A percentile compares a stretch with the other conserved stretches of the same genome.
Conservation (phyloP, 2,797 vertebrate species). For the Macrochelys suwanniensis region DNA sequence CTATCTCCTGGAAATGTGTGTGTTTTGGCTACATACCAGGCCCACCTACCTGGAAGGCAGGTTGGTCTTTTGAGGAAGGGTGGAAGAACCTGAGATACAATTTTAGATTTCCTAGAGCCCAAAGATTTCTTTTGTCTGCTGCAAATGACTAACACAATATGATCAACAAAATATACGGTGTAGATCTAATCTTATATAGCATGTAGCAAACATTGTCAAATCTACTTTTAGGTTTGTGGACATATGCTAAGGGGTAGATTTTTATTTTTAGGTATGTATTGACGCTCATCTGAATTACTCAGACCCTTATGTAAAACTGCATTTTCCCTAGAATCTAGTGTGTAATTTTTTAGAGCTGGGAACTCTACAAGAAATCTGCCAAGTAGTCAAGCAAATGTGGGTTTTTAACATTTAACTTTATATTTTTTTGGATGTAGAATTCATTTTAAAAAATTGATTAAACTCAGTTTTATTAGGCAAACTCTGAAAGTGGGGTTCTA, state of each 20-base stretch:
- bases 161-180: conserved; percentile 7
- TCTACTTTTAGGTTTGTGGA: conserved; percentile 29
- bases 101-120: conserved; percentile 48
- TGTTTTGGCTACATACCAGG: neutral
- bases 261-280: conserved; percentile 22
- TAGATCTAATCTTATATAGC: conserved; percentile 60
- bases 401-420: neutral
- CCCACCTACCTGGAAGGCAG: conserved; percentile 13
- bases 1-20: conserved; percentile 29
- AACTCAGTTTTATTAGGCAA: neutral
- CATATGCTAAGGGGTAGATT: neutral
- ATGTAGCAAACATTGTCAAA: conserved; percentile 58
- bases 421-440: neutral
- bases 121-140: neutral
- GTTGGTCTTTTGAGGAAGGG: conserved; percentile 30
- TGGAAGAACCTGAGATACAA: conserved; percentile 57
- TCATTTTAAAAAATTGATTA: neutral
- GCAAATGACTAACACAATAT: conserved; percentile 54
- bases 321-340: conserved; percentile 47
- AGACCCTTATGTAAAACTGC: conserved; percentile 24
- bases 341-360: conserved; percentile 53
- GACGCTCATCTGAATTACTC: conserved; percentile 44
- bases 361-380: conserved; percentile 51
- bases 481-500: neutral
- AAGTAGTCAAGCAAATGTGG: conserved; percentile 44